Evolutionary conservation across 1,140 invertebrate genomes (phyloP), one percentile per base, ranked within the genome.

Genomic region (Lutraria rhynchaena): DNA sequence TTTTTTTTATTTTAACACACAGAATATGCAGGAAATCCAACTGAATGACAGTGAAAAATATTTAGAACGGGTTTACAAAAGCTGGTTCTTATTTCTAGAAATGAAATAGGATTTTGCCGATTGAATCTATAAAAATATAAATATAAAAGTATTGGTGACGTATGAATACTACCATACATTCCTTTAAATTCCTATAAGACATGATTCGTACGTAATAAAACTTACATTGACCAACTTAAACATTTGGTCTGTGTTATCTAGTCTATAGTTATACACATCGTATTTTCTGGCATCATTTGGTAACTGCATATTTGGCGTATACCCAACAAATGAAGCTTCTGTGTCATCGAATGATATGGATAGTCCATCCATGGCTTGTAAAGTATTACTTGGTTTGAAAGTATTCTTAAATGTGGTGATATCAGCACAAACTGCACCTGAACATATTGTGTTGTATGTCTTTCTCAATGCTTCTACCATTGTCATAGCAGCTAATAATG

Each of bases 401-500:
- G 37, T 9, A 35, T 33, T 17, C 24, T 44, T 41, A 22, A 63
- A 63, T 22, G 37, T 19, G 3, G 24, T 22, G 17, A 7, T 22
- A 19, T 13, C 37, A 33, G 35, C 13, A n/a, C 60, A 63, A 1
- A n/a, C 35, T 3, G 29, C 13, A 44, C 60, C 60, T 2, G 13
- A 5, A 33, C 60, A 63, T 44, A 37, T 63, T 63, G 35, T 63
- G n/a, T 41, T 35, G 7, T 17, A 41, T 2, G 37, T 35, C 22
- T 63, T 41, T 41, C n/a, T 63, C 7, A 63, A 44, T n/a, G 35
- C 60, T 63, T 44, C 33, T 22, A 63, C 53, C n/a, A 74, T 24
- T 19, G 24, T 44, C n/a, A 55, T 49, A n/a, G 53, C 22, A n/a
- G 51, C 70, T 33, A 58, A 19, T 9, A 74, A 4, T 15, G 53